phyloP scores from a whole-genome alignment of 2,888 invertebrate species.

The Drosophila limbata region DNA sequence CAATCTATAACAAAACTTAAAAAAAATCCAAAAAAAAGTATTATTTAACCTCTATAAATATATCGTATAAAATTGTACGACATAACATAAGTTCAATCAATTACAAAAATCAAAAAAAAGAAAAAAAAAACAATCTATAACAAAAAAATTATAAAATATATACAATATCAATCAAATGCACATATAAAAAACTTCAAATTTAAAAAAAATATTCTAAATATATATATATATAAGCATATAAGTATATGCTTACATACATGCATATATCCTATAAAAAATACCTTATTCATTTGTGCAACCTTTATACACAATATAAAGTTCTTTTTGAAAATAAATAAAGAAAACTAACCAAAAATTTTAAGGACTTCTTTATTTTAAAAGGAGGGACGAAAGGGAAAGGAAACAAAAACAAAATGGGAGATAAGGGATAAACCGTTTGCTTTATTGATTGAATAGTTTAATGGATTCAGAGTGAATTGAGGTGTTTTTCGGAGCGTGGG shows the following conservation, averaged over 20 bases:
- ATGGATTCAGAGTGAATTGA: not conserved
- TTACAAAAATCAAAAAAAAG: too few relatives aligned
- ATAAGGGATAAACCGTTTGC: not conserved
- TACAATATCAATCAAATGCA: too few relatives aligned
- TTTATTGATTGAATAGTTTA: not conserved
- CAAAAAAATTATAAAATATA: too few relatives aligned
- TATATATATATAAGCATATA: too few relatives aligned
- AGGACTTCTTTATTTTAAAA: not conserved
- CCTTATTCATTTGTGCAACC: not conserved
- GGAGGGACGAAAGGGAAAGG: not conserved
- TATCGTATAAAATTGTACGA: not conserved
- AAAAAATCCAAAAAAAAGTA: constrained; percentile 3
- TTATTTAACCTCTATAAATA: not conserved
- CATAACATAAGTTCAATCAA: too few relatives aligned
- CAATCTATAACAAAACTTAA: constrained; percentile 6
- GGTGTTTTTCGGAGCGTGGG: not conserved
- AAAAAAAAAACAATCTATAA: too few relatives aligned
- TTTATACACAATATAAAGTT: not conserved
- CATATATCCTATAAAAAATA: not conserved
- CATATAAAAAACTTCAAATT: too few relatives aligned
- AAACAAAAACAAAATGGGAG: not conserved
- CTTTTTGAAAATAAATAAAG: constrained; percentile 14
- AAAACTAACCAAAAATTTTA: not conserved
- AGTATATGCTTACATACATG: too few relatives aligned
- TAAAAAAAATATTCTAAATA: too few relatives aligned